phyloP scores from a whole-genome alignment of 2,888 invertebrate species.

The Cryptocheilus praepositus region DNA sequence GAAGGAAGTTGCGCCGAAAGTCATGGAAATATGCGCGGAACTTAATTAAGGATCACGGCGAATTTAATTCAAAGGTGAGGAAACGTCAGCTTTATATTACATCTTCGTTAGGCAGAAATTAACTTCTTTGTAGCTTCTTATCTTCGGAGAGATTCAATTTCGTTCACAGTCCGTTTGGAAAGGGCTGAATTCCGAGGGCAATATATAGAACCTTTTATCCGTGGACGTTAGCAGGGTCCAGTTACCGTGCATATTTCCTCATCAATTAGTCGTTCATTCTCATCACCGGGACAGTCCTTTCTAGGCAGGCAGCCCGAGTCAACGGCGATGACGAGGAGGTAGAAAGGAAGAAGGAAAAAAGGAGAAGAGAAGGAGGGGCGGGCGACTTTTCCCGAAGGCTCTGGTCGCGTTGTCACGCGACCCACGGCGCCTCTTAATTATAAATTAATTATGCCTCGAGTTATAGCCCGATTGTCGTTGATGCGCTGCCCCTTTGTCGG shows the following conservation, averaged over 20 bases:
- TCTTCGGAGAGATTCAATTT: conserved; percentile 1
- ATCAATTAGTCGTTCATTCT: conserved; percentile 33
- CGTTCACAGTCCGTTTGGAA: neutral
- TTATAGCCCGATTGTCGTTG: conserved; percentile 47
- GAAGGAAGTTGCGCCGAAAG: neutral
- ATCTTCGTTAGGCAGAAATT: no score
- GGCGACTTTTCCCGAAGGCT: conserved; percentile 8
- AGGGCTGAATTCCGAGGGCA: no score
- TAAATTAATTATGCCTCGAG: conserved; percentile 58
- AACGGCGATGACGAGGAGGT: no score
- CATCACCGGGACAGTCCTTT: conserved; percentile 9
- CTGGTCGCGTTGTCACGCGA: conserved; percentile 17
- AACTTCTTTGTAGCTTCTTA: no score
- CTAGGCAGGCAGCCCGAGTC: no score
- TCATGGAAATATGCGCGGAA: neutral
- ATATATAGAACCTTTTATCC: no score
- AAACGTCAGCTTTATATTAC: no score
- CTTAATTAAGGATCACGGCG: no score
- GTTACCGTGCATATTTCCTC: conserved; percentile 3
- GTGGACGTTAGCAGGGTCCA: no score
- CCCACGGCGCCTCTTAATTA: conserved; percentile 51
- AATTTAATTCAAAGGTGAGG: no score
- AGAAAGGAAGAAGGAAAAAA: neutral
- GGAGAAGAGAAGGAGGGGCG: conserved; percentile 2
- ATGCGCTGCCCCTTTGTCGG: conserved; percentile 17